phyloP scores from a whole-genome alignment of 1,140 invertebrate species.

The Drosophila ambigua region DNA sequence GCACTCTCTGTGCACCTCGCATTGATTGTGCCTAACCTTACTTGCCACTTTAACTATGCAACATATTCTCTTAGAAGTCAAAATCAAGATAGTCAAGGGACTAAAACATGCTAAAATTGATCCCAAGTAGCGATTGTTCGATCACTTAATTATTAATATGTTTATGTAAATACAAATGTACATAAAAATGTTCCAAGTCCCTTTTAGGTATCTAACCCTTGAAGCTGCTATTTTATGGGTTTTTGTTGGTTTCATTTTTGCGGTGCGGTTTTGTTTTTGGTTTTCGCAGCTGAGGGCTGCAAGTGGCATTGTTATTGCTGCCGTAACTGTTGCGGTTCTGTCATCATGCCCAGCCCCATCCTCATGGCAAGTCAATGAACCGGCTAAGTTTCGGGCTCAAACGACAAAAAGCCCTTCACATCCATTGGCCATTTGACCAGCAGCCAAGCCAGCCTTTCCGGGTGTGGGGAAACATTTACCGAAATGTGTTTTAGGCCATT shows the following conservation, averaged over 20 bases:
- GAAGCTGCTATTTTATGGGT: background rate
- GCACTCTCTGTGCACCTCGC: no score
- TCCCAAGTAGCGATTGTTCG: no score
- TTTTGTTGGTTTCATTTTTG: conserved; percentile 21
- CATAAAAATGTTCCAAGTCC: no score
- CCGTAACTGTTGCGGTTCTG: conserved; percentile 66
- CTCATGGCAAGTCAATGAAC: conserved; percentile 47
- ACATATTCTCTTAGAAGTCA: no score
- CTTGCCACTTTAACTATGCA: no score
- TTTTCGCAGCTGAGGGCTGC: conserved; percentile 30
- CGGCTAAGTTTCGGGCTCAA: conserved; percentile 22
- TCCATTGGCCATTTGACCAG: conserved; percentile 49
- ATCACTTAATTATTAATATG: no score
- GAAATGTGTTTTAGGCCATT: conserved; percentile 26
- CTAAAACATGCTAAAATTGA: no score
- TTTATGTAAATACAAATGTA: no score
- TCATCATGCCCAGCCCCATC: conserved; percentile 17
- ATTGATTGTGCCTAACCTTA: no score
- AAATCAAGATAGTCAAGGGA: no score
- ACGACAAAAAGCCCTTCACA: conserved; percentile 25
- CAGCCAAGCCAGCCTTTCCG: background rate
- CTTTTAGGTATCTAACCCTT: no score
- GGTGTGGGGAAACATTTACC: conserved; percentile 1
- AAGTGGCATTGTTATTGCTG: conserved; percentile 45
- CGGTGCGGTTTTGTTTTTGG: conserved; percentile 30